Percentiles rank a stretch among this genome's conserved stretches.
These are phyloP conservation scores for Pseudochirops corinnae DNA, from an alignment of 2,797 vertebrate genomes.

Conservation along the genomic window DNA sequence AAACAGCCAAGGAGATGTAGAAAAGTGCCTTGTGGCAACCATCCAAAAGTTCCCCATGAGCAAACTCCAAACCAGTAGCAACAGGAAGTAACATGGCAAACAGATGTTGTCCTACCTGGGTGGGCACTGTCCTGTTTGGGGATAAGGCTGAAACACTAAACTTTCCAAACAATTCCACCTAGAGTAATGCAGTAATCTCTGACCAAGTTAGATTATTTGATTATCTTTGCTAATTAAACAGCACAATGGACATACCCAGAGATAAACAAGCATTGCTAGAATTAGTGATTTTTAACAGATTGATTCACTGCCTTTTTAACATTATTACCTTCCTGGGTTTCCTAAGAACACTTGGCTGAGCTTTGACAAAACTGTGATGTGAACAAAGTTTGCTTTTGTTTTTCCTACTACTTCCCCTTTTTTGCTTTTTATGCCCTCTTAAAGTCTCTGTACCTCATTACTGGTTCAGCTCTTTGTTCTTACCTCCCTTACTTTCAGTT, in stretches of 20 bases:
- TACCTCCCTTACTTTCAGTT: constrained; percentile 25
- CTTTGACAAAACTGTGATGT: constrained; percentile 32
- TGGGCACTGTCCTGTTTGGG: constrained; percentile 31
- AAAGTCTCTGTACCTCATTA: neutral
- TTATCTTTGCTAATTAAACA: constrained; percentile 28
- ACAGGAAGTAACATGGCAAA: constrained; percentile 9
- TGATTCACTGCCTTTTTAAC: neutral
- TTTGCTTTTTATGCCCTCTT: neutral
- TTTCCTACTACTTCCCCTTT: neutral
- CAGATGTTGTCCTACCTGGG: neutral
- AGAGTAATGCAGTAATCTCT: constrained; percentile 39
- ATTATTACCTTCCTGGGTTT: neutral
- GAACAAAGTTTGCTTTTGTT: constrained; percentile 18
- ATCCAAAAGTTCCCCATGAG: constrained; percentile 54
- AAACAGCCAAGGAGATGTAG: constrained; percentile 66
- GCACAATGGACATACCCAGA: constrained; percentile 1
- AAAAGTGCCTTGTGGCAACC: constrained; percentile 63
- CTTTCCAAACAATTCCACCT: constrained; percentile 30
- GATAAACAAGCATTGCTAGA: constrained; percentile 47
- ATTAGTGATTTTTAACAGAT: constrained; percentile 32
- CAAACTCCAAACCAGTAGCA: constrained; percentile 35
- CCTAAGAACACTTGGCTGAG: neutral
- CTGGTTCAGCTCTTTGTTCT: neutral
- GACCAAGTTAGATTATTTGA: neutral
- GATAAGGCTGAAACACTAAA: neutral